Conservation (phyloP, 2,888 invertebrate species). For the Cyaniris semiargus region DNA sequence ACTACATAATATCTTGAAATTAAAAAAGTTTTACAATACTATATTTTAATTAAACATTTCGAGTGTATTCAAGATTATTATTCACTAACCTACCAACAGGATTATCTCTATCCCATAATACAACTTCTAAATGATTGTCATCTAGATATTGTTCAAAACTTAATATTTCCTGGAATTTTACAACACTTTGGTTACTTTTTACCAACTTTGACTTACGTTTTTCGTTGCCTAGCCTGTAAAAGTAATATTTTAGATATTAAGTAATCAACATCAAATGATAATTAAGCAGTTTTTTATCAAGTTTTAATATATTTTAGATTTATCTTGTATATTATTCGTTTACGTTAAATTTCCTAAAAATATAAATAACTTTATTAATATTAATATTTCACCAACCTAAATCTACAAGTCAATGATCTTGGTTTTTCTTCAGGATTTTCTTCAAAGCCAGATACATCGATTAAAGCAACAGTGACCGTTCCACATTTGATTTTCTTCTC, state of each 20-base stretch:
- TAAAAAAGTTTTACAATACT: too few species aligned
- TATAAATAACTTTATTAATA: too few species aligned
- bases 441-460: conserved; percentile 92
- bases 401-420: conserved; percentile 93
- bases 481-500: conserved; percentile 68
- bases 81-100: conserved; percentile 73
- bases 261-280: neutral
- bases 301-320: too few species aligned
- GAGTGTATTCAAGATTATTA: neutral
- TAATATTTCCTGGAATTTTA: conserved; percentile 96
- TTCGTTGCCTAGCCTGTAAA: conserved; percentile 91
- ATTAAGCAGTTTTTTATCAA: too few species aligned
- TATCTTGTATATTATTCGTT: too few species aligned
- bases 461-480: conserved; percentile 94
- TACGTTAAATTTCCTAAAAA: too few species aligned
- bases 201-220: conserved; percentile 95
- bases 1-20: too few species aligned
- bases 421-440: conserved; percentile 89
- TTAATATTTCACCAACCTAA: conserved; percentile 83
- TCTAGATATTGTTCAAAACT: conserved; percentile 96
- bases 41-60: too few species aligned
- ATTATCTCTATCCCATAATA: conserved; percentile 90
- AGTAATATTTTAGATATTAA: neutral
- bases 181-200: conserved; percentile 77
- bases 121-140: conserved; percentile 91